These are phyloP conservation scores for Cairina moschata DNA, from an alignment of 2,113 vertebrate genomes.

Conservation along the genomic window DNA sequence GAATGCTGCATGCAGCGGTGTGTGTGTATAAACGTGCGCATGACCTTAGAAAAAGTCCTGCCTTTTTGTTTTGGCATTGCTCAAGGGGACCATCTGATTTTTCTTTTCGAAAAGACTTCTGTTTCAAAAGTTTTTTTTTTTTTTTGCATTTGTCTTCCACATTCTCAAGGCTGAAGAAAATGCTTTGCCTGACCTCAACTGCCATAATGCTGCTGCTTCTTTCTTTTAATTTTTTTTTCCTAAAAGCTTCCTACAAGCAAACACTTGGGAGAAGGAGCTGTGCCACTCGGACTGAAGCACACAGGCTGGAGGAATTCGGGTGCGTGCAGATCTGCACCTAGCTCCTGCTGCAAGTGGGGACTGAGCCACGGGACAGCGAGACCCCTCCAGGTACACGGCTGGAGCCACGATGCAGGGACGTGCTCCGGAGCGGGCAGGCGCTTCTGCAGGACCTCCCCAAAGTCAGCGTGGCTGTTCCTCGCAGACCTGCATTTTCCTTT, in stretches of 20 bases:
- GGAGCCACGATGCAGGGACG: neutral
- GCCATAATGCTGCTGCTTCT: neutral
- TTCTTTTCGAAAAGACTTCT: neutral
- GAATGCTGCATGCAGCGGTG: rapidly evolving
- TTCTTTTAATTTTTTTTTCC: neutral
- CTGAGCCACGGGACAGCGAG: neutral
- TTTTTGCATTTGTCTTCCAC: neutral
- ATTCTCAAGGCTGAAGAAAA: neutral
- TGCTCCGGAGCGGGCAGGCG: neutral
- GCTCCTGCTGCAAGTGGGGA: neutral
- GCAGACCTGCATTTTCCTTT: neutral
- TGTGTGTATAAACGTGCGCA: rapidly evolving
- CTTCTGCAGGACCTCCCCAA: neutral
- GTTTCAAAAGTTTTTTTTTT: neutral
- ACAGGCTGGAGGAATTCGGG: neutral
- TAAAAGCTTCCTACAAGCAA: neutral
- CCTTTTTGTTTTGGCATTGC: neutral
- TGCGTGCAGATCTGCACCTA: neutral
- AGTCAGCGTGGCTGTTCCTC: neutral
- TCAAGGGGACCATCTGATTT: neutral
- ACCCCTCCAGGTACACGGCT: neutral
- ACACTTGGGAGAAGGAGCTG: neutral
- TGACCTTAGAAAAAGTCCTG: neutral
- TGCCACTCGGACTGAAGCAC: neutral
- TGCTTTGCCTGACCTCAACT: neutral